phyloP scores from a whole-genome alignment of 1,140 invertebrate species.

The Lucilia cuprina region DNA sequence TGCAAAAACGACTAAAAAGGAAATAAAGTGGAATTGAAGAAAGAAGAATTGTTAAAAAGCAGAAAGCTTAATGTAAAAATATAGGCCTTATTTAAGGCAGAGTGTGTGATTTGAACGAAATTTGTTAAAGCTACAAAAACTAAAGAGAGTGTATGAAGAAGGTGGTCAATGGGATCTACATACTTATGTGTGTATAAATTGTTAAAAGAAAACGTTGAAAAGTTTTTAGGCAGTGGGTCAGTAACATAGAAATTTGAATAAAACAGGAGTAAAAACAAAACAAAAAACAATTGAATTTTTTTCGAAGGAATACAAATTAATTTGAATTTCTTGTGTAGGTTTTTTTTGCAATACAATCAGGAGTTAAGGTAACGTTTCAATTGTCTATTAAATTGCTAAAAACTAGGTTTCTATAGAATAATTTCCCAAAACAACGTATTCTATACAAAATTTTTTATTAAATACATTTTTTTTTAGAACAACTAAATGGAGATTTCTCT shows the following conservation, averaged over 20 bases:
- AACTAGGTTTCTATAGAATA: too few relatives aligned
- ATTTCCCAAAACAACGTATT: too few relatives aligned
- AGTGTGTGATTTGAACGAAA: not conserved
- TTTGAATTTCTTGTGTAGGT: too few relatives aligned
- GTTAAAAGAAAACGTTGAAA: slow-evolving; percentile 8
- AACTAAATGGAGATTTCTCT: too few relatives aligned
- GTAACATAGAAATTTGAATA: slow-evolving; percentile 24
- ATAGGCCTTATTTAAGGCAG: not conserved
- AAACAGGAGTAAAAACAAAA: not conserved
- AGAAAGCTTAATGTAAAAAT: not conserved
- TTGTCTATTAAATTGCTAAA: too few relatives aligned
- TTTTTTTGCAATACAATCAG: too few relatives aligned
- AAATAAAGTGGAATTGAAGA: not conserved
- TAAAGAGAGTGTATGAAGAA: not conserved
- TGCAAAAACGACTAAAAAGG: not conserved
- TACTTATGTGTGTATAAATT: too few relatives aligned
- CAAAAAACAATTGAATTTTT: not conserved
- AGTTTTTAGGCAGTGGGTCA: slow-evolving; percentile 30
- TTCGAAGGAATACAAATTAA: not conserved
- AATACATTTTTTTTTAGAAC: too few relatives aligned
- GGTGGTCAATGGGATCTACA: too few relatives aligned
- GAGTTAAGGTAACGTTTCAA: too few relatives aligned
- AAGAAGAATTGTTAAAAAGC: not conserved
- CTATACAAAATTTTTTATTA: too few relatives aligned
- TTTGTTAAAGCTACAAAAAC: not conserved